Percentiles rank a stretch among this genome's conserved stretches.
Evolutionary conservation across 2,888 invertebrate genomes (phyloP).

Genomic region (Athetis lepigone): DNA sequence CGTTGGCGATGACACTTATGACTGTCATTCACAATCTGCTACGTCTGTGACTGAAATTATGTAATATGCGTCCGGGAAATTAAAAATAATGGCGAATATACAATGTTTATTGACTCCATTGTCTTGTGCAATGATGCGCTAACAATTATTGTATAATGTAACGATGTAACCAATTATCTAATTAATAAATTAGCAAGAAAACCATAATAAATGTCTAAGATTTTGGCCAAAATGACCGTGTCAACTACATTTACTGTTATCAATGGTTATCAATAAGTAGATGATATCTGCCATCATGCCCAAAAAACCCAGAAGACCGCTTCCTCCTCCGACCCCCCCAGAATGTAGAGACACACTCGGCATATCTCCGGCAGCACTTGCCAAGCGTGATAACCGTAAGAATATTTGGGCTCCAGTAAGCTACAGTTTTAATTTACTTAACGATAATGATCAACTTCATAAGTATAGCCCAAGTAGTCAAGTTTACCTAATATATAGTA

Average conservation of each 20-base stretch:
- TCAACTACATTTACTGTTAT: not conserved
- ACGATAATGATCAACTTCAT: too few species aligned
- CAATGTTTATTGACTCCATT: not conserved
- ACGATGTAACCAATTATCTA: not conserved
- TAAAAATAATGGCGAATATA: too few species aligned
- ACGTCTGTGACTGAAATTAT: not conserved
- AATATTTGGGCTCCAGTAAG: conserved; percentile 71
- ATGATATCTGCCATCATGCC: conserved; percentile 41
- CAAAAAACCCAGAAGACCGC: conserved; percentile 13
- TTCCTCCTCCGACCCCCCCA: conserved; percentile 26
- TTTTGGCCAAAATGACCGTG: conserved; percentile 1
- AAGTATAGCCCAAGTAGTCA: too few species aligned
- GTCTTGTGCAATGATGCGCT: not conserved
- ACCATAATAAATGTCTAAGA: not conserved
- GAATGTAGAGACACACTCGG: conserved; percentile 65
- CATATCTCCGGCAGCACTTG: conserved; percentile 70
- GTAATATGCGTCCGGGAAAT: too few species aligned
- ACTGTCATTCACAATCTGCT: not conserved
- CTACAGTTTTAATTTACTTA: not conserved
- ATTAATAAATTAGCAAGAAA: not conserved
- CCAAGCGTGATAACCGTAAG: conserved; percentile 66
- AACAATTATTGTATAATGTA: not conserved
- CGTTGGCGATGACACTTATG: too few species aligned
- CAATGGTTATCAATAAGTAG: conserved; percentile 4
- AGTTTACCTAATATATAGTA: too few species aligned